Evolutionary conservation across 53 echinoderm and acorn worm genomes (phyloP).

Genomic region (Apostichopus leukothele): DNA sequence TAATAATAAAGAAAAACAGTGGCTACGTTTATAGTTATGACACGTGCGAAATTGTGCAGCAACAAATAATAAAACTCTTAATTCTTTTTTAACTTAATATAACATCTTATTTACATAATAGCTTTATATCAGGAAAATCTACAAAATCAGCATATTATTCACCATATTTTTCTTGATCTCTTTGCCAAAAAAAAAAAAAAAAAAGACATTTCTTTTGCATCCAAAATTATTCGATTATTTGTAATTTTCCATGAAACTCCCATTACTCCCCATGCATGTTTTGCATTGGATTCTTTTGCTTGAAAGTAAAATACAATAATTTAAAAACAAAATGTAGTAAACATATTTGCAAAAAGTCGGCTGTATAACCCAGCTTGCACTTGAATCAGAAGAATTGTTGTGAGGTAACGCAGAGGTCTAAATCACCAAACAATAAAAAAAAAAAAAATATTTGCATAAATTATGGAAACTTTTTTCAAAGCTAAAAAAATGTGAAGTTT

Average conservation of each 20-base stretch:
- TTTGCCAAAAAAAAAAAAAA: constrained; percentile 6
- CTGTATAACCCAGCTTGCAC: constrained; percentile 18
- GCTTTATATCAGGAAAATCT: constrained; percentile 31
- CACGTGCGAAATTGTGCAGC: constrained; percentile 45
- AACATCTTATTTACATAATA: constrained; percentile 48
- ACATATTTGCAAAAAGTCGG: constrained; percentile 19
- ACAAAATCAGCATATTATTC: constrained; percentile 49
- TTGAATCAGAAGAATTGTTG: neutral
- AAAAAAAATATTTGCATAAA: constrained; percentile 19
- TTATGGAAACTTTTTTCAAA: neutral
- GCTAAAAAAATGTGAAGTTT: neutral
- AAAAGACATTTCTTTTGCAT: constrained; percentile 15
- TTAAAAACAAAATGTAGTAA: neutral
- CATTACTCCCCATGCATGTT: neutral
- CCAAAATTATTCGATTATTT: neutral
- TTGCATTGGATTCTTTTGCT: neutral
- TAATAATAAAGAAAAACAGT: neutral
- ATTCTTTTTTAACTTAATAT: constrained; percentile 45
- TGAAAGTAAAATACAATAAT: neutral
- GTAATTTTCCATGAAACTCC: neutral
- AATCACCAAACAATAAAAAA: neutral
- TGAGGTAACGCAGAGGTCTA: constrained; percentile 7
- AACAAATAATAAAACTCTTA: constrained; percentile 35
- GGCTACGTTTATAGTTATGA: neutral
- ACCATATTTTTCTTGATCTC: constrained; percentile 25